Evolutionary conservation across 2,797 vertebrate genomes (phyloP).

Genomic region (Glossophaga mutica): DNA sequence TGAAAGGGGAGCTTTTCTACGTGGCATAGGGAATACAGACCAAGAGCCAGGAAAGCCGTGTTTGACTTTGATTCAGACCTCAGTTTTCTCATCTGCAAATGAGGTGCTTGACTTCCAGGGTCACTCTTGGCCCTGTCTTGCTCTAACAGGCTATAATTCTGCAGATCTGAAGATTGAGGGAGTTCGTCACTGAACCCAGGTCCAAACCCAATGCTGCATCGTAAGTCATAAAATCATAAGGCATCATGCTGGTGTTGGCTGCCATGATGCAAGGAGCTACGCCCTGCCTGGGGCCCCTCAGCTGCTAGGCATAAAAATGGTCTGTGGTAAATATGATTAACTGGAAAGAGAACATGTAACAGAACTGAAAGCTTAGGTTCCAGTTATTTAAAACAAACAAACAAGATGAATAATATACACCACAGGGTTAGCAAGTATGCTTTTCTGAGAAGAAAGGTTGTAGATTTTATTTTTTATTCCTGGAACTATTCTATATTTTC

Average conservation of each 20-base stretch:
- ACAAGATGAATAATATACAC: background rate
- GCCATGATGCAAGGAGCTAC: background rate
- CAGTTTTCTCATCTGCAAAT: background rate
- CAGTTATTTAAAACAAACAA: background rate
- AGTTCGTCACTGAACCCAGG: background rate
- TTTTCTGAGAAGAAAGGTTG: background rate
- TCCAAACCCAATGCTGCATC: background rate
- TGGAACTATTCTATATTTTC: background rate
- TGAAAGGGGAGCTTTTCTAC: background rate
- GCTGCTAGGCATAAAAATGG: background rate
- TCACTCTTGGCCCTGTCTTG: background rate
- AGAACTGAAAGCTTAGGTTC: background rate
- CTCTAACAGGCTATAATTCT: background rate
- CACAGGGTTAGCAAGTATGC: background rate
- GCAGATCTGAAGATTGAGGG: background rate
- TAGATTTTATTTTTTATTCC: background rate
- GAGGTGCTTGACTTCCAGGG: background rate
- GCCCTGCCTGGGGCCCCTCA: background rate
- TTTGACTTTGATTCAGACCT: background rate
- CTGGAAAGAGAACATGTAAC: background rate
- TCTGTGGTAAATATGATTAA: background rate
- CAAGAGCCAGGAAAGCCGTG: accelerated
- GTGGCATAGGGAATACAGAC: background rate
- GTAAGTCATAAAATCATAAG: background rate
- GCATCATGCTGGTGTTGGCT: accelerated